phyloP scores from a whole-genome alignment of 1,140 invertebrate genomes.

The Andricus grossulariae region DNA sequence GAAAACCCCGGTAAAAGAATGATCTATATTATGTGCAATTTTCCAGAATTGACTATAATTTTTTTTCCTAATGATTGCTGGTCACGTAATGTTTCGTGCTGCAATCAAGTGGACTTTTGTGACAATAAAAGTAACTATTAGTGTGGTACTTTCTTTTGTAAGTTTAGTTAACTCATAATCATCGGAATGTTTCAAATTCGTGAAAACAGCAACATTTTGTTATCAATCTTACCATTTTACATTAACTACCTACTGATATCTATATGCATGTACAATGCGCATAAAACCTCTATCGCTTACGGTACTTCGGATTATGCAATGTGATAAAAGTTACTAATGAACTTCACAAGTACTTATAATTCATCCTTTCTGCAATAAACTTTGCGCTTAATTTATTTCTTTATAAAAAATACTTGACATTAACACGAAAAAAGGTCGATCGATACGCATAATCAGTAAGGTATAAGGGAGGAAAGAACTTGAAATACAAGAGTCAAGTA shows the following conservation, averaged over 20 bases:
- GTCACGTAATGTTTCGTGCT: conserved; percentile 16
- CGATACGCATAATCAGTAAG: too few relatives aligned
- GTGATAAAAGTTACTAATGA: conserved; percentile 13
- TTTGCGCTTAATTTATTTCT: conserved; percentile 1
- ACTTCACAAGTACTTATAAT: conserved; percentile 18
- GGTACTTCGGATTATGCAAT: neutral
- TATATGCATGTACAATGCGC: too few relatives aligned
- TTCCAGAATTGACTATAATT: neutral
- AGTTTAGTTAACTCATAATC: too few relatives aligned
- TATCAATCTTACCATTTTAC: too few relatives aligned
- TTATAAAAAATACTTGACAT: neutral
- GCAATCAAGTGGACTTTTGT: conserved; percentile 2
- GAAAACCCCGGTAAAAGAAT: neutral
- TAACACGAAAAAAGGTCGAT: too few relatives aligned
- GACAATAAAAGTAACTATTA: conserved; percentile 22
- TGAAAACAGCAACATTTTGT: too few relatives aligned
- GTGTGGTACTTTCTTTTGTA: neutral
- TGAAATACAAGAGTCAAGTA: too few relatives aligned
- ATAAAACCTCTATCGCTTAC: conserved; percentile 11
- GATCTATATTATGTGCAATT: neutral
- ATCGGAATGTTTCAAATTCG: too few relatives aligned
- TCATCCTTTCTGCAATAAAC: conserved; percentile 8
- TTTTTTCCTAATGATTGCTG: conserved; percentile 6
- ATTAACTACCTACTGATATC: too few relatives aligned
- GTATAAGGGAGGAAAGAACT: too few relatives aligned